Evolutionary conservation across 1,140 invertebrate genomes (phyloP).

Genomic region (Apis cerana): DNA sequence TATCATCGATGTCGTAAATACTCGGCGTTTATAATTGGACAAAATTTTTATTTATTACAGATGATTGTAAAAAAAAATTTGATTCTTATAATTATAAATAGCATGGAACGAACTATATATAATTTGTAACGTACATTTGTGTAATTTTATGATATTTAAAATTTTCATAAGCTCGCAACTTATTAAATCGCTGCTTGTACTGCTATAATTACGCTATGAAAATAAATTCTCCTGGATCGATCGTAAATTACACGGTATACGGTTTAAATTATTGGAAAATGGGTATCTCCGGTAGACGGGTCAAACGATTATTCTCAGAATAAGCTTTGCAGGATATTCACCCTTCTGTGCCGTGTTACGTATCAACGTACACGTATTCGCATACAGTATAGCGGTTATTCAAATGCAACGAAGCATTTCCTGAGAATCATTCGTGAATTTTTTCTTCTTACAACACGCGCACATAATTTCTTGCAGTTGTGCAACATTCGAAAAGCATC

Average conservation of each 20-base stretch:
- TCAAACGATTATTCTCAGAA: slow-evolving; percentile 44
- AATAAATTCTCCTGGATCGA: slow-evolving; percentile 23
- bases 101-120: neutral
- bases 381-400: neutral
- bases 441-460: neutral
- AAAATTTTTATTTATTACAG: too few species aligned
- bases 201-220: slow-evolving; percentile 20
- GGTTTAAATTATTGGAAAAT: slow-evolving; percentile 42
- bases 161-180: neutral
- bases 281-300: slow-evolving; percentile 35
- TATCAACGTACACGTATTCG: neutral
- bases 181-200: neutral
- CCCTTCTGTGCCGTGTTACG: neutral
- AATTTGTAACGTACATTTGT: too few species aligned
- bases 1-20: neutral
- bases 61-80: neutral
- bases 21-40: too few species aligned
- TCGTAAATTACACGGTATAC: slow-evolving; percentile 26
- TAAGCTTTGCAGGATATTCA: slow-evolving; percentile 18
- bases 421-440: neutral
- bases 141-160: neutral
- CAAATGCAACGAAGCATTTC: neutral
- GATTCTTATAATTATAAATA: neutral
- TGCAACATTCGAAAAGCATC: neutral
- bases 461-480: neutral